Conservation (phyloP, 2,113 vertebrate genomes). For the Okapia johnstoni region DNA sequence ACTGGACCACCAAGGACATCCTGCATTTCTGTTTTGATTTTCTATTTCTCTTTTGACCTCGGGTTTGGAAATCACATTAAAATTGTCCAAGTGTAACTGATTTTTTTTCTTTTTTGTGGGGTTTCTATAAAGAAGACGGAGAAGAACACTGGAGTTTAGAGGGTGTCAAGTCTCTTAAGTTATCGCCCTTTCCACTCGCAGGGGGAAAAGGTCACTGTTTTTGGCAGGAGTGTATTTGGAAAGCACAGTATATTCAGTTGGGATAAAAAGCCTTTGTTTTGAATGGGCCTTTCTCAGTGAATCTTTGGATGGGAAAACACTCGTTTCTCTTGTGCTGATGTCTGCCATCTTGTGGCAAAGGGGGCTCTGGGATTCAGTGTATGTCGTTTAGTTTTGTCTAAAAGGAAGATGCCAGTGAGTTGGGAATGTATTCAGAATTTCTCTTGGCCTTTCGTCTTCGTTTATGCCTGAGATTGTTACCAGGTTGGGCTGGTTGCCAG, state of each 20-base stretch:
- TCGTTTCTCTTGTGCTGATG: background rate
- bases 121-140: background rate
- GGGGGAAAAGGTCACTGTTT: background rate
- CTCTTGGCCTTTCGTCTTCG: rapidly evolving
- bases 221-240: background rate
- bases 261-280: background rate
- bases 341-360: constrained; percentile 21
- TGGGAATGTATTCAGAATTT: background rate
- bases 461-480: background rate
- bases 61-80: background rate
- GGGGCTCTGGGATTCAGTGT: background rate
- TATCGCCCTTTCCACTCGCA: background rate
- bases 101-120: background rate
- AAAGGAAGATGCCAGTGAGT: rapidly evolving
- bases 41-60: background rate
- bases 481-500: background rate
- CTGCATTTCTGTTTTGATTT: background rate
- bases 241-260: background rate
- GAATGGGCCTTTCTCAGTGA: background rate
- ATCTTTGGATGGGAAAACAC: background rate
- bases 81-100: background rate
- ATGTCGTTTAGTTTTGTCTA: rapidly evolving
- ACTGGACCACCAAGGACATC: background rate
- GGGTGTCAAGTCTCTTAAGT: background rate
- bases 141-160: background rate